These are phyloP conservation scores for Synanthedon andrenaeformis DNA, from an alignment of 2,888 invertebrate species.

Conservation along the genomic window DNA sequence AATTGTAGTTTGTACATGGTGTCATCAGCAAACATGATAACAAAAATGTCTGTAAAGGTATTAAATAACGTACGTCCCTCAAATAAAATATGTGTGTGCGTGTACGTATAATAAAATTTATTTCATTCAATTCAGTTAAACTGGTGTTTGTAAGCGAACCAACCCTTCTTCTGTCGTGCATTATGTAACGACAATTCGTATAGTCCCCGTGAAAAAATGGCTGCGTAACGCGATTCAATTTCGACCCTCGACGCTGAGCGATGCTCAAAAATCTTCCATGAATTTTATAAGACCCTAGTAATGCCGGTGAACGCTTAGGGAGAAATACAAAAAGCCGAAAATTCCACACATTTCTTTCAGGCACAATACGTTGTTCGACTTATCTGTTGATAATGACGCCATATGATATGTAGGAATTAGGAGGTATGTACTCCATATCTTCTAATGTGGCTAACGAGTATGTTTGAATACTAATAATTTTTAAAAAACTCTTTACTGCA, in stretches of 20 bases:
- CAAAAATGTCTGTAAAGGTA: too few relatives aligned
- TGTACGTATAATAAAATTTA: not conserved
- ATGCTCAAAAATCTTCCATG: slow-evolving; percentile 14
- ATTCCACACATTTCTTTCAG: not conserved
- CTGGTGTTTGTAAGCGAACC: slow-evolving; percentile 11
- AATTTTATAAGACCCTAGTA: slow-evolving; percentile 14
- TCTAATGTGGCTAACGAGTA: too few relatives aligned
- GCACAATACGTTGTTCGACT: too few relatives aligned
- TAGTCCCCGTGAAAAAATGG: not conserved
- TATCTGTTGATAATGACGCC: too few relatives aligned
- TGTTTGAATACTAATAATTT: too few relatives aligned
- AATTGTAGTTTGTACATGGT: too few relatives aligned
- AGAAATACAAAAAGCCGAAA: slow-evolving; percentile 3
- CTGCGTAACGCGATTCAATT: slow-evolving; percentile 19
- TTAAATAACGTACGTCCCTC: too few relatives aligned
- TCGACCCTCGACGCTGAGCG: slow-evolving; percentile 12
- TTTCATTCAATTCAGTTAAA: slow-evolving; percentile 7
- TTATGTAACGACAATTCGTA: not conserved
- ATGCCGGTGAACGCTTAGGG: slow-evolving; percentile 7
- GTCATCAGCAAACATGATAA: too few relatives aligned
- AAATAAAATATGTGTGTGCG: too few relatives aligned
- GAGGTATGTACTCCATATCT: too few relatives aligned
- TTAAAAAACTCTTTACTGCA: too few relatives aligned
- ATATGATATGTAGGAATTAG: too few relatives aligned
- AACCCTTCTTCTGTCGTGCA: slow-evolving; percentile 14